Base-by-base conservation (phyloP, 2,797 vertebrate species). In the Nasua narica region DNA sequence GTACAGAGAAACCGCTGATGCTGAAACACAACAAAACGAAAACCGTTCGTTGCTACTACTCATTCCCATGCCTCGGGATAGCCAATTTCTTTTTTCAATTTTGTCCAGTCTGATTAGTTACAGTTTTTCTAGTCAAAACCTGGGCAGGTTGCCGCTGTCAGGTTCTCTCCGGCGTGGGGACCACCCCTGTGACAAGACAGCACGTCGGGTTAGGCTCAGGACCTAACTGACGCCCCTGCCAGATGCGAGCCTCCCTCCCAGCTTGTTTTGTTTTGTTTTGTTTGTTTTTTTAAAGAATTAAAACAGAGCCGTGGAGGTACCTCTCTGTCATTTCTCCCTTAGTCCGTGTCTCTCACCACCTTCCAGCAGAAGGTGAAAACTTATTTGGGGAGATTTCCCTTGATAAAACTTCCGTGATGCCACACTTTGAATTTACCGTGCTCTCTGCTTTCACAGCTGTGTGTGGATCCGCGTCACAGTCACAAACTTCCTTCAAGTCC, bases 351-450 rank as follows among this genome's bases (percentile, higher is more conserved):
- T 77, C 50, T 37, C 37, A 9, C 40, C 27, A 35, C 50, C 13
- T n/a, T 76, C 62, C 52, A 23, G 62, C 46, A 60, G 81, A 77
- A 50, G 29, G 27, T 9, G 9, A 54, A 23, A 16, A n/a, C 25
- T 60, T 32, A 4, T 16, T 2, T 3, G 16, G 48, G 48, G 29
- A 25, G 4, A 46, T 56, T 50, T 62, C 52, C 37, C 67, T 23
- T 18, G 11, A 23, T 54, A 67, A 70, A 16, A 35, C 25, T 11
- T 5, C 2, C 0, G 0, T 15, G 43, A 82, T 37, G 77, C 72
- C n/a, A 10, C 58, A 1, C 40, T 32, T 46, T 5, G 14, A 18
- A 46, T 56, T 15, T 35, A 3, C 23, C 54, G 43, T 23, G 43
- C 50, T 69, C 2, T 32, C 70, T 14, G 78, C 23, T 35, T 15